A percentile compares a stretch with the other conserved stretches of the same genome.
phyloP scores from a whole-genome alignment of 2,113 vertebrate species.

The Uropsilus gracilis region DNA sequence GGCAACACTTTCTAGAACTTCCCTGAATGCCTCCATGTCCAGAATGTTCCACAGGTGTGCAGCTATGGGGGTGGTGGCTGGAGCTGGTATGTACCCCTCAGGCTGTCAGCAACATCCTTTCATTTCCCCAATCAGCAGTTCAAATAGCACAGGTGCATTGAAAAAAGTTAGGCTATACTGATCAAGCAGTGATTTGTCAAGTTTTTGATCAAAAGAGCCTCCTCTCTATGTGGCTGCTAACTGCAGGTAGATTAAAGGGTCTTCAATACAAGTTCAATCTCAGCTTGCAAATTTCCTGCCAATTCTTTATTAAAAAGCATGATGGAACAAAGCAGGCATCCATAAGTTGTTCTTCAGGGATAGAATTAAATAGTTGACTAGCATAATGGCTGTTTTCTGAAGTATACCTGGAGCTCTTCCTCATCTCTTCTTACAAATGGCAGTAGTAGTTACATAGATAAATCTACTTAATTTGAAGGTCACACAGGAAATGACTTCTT shows the following conservation, averaged over 20 bases:
- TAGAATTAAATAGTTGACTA: background rate
- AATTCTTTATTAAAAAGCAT: background rate
- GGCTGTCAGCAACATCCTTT: background rate
- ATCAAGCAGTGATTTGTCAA: background rate
- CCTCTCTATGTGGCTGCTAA: background rate
- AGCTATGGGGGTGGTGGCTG: background rate
- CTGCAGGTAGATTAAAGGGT: background rate
- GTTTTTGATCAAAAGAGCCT: background rate
- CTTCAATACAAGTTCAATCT: background rate
- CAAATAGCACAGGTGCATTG: background rate
- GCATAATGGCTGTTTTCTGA: background rate
- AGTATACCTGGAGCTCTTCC: background rate
- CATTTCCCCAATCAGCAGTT: background rate
- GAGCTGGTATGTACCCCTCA: background rate
- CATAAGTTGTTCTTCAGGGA: background rate
- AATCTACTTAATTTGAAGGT: slow-evolving; percentile 27
- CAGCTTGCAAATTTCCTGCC: background rate
- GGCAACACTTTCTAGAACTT: background rate
- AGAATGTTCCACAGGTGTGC: too few species aligned
- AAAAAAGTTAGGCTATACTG: background rate
- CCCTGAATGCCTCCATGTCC: background rate
- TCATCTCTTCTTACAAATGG: background rate
- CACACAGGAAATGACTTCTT: slow-evolving; percentile 25
- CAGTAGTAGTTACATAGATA: background rate
- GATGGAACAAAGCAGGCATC: background rate